Evolutionary conservation across 2,888 invertebrate genomes (phyloP).

Genomic region (Tinea semifulvella): DNA sequence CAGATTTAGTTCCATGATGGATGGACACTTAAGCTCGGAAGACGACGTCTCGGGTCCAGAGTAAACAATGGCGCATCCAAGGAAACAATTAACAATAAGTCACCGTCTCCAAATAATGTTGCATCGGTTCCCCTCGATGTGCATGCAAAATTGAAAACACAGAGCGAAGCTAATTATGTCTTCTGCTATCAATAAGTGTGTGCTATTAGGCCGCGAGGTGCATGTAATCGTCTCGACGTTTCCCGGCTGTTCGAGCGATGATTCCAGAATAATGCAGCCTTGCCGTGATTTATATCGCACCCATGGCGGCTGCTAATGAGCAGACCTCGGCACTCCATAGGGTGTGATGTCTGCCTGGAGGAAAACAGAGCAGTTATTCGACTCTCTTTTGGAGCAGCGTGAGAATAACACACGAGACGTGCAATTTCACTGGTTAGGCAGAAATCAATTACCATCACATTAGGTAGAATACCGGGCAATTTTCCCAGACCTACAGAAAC

Average conservation of each 20-base stretch:
- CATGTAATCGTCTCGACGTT: conserved; percentile 53
- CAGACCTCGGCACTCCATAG: background rate
- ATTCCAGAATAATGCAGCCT: conserved; percentile 61
- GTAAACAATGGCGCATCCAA: background rate
- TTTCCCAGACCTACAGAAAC: background rate
- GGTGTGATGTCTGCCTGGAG: conserved; percentile 12
- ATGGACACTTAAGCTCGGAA: conserved; percentile 11
- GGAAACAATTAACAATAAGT: conserved; percentile 12
- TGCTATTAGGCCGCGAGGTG: conserved; percentile 53
- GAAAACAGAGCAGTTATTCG: background rate
- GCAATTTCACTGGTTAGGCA: conserved; percentile 1
- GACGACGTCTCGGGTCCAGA: background rate
- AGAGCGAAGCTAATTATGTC: conserved; percentile 56
- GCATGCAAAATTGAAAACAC: conserved; percentile 1
- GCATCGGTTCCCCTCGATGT: background rate
- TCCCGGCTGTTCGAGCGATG: conserved; percentile 53
- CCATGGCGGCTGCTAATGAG: conserved; percentile 56
- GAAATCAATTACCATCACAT: conserved; percentile 1
- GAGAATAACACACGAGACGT: conserved; percentile 2
- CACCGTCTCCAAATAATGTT: background rate
- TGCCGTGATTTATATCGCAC: conserved; percentile 61
- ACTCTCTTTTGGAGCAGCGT: conserved; percentile 7
- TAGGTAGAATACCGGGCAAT: background rate
- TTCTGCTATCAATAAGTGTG: conserved; percentile 58
- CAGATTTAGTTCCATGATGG: conserved; percentile 10